Conservation (phyloP, 2,888 invertebrate genomes). For the Chrysodeixis includens region DNA sequence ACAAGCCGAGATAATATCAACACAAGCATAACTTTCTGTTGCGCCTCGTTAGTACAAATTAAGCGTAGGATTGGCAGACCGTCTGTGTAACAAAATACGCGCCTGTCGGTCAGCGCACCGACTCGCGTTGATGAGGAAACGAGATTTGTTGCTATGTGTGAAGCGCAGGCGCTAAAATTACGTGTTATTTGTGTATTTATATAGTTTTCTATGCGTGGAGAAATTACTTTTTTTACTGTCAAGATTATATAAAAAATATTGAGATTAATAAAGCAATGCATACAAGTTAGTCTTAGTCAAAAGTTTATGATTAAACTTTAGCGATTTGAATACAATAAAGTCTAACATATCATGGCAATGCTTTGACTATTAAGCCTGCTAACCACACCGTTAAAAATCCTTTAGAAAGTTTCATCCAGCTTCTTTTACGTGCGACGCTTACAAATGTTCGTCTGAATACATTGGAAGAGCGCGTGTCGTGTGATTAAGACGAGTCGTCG, state of each 20-base stretch:
- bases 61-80: slow-evolving; percentile 48
- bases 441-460: slow-evolving; percentile 51
- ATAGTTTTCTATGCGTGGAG: too few species aligned
- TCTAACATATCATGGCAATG: slow-evolving; percentile 12
- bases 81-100: slow-evolving; percentile 46
- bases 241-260: too few species aligned
- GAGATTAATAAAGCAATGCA: too few species aligned
- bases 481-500: slow-evolving; percentile 67
- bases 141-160: slow-evolving; percentile 53
- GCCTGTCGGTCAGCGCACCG: slow-evolving; percentile 49
- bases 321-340: too few species aligned
- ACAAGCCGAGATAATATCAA: slow-evolving; percentile 33
- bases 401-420: slow-evolving; percentile 26
- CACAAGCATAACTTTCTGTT: slow-evolving; percentile 29
- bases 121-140: slow-evolving; percentile 44
- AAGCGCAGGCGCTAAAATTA: slow-evolving; percentile 37
- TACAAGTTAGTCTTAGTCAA: too few species aligned
- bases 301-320: too few species aligned
- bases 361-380: slow-evolving; percentile 25
- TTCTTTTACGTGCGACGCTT: slow-evolving; percentile 51
- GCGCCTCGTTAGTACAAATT: slow-evolving; percentile 47
- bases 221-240: too few species aligned
- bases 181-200: too few species aligned
- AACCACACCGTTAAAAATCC: slow-evolving; percentile 35
- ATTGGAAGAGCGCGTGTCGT: slow-evolving; percentile 54